Percentiles rank a stretch among this genome's conserved stretches.
These are phyloP conservation scores for Montipora cactus DNA, from an alignment of 64 coral and sea anemone species.

Conservation along the genomic window DNA sequence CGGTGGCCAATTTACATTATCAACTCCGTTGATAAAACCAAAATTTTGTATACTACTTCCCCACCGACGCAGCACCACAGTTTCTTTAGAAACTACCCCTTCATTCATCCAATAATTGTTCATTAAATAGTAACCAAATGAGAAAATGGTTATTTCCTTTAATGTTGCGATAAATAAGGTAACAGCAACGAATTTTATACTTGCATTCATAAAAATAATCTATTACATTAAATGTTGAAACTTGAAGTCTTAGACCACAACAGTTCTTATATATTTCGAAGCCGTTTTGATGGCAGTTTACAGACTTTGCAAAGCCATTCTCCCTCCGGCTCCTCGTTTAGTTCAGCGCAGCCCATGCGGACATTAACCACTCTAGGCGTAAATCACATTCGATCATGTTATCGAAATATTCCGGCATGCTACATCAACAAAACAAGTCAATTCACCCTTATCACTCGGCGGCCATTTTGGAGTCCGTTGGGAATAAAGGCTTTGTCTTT, in stretches of 20 bases:
- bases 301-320: background rate
- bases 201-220: background rate
- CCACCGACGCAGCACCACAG: no score
- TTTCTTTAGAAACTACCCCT: no score
- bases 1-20: no score
- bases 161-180: background rate
- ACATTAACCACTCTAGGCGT: background rate
- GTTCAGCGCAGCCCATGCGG: background rate
- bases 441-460: background rate
- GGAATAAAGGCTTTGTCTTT: no score
- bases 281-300: background rate
- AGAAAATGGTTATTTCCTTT: conserved; percentile 13
- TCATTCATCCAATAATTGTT: background rate
- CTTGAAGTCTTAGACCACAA: background rate
- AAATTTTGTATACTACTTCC: no score
- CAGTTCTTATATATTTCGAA: background rate
- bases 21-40: no score
- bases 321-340: background rate
- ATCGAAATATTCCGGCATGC: background rate
- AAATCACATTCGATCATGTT: background rate
- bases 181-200: background rate
- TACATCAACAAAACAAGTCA: background rate
- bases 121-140: background rate
- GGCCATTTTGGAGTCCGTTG: no score
- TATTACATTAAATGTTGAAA: background rate